phyloP scores from a whole-genome alignment of 2,113 vertebrate species.

The Felis chaus region DNA sequence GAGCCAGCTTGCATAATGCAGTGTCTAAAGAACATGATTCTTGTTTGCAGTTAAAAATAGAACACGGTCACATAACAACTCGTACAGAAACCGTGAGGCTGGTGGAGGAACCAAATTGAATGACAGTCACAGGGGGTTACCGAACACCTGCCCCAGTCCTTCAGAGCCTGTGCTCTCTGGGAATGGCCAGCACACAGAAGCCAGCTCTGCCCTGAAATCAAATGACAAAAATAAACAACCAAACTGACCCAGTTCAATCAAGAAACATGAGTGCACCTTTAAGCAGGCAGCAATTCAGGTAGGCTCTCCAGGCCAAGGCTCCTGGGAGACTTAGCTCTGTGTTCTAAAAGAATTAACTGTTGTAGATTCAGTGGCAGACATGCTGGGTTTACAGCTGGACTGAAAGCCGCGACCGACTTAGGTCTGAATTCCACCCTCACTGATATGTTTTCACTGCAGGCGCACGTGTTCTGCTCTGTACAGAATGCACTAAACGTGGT shows the following conservation, averaged over 20 bases:
- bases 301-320: not conserved
- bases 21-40: constrained; percentile 68
- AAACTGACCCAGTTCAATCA: constrained; percentile 57
- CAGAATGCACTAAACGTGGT: not conserved
- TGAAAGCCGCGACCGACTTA: not conserved
- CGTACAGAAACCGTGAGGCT: constrained; percentile 37
- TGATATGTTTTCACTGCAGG: not conserved
- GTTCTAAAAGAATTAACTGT: not conserved
- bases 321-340: not conserved
- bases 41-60: constrained; percentile 66
- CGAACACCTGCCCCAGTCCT: constrained; percentile 65
- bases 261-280: constrained; percentile 36
- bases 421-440: not conserved
- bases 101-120: constrained; percentile 51
- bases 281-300: constrained; percentile 9
- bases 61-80: constrained; percentile 29
- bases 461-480: not conserved
- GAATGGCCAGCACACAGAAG: constrained; percentile 3
- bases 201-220: constrained; percentile 4
- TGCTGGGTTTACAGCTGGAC: not conserved
- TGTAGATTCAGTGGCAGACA: not conserved
- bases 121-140: constrained; percentile 20
- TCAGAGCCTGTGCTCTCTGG: not conserved
- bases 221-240: constrained; percentile 53
- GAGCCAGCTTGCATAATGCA: constrained; percentile 63